Base-by-base conservation (phyloP, 2,888 invertebrate genomes). In the Syritta pipiens region DNA sequence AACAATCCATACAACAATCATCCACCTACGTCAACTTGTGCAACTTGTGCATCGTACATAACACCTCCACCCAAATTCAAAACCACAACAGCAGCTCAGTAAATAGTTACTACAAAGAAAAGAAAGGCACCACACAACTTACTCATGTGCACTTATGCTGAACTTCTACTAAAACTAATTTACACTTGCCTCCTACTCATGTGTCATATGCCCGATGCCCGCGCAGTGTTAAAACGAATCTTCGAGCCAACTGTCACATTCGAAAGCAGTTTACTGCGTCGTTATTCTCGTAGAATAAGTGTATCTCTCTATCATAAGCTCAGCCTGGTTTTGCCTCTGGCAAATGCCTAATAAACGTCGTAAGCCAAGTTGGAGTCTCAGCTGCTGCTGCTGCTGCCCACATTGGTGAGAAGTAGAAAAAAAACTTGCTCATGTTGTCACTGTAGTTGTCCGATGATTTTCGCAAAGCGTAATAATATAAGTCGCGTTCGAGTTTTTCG, bases 401-500 rank as follows among this genome's bases (percentile, higher is more conserved):
- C 51, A 51, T 51, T n/a, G n/a, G 37, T 4, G 40, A 9, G n/a
- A n/a, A n/a, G n/a, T n/a, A 30, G 3, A 10, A 49, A 37, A 12
- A 49, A 51, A 63, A 63, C 63, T 30, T 30, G 63, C 49, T 51
- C n/a, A 14, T n/a, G n/a, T 14, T 42, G 42, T 20, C 30, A n/a
- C 30, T 14, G 37, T 17, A 3, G 24, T n/a, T 17, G 53, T 40
- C 37, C 32, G 30, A 10, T n/a, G 14, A 42, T 28, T 49, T 49
- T 40, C 9, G 6, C 28, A 40, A 57, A 46, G 49, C 40, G 22
- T 35, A 24, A 14, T 26, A 14, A 17, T 22, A 20, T 9, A 30
- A 49, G 49, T n/a, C n/a, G 12, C 4, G 20, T 40, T 28, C 37
- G 12, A 14, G 40, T 49, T 14, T 40, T 49, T n/a, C n/a, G n/a